Base-by-base conservation (phyloP, 2,113 vertebrate genomes). In the Notarius lentiginosus region DNA sequence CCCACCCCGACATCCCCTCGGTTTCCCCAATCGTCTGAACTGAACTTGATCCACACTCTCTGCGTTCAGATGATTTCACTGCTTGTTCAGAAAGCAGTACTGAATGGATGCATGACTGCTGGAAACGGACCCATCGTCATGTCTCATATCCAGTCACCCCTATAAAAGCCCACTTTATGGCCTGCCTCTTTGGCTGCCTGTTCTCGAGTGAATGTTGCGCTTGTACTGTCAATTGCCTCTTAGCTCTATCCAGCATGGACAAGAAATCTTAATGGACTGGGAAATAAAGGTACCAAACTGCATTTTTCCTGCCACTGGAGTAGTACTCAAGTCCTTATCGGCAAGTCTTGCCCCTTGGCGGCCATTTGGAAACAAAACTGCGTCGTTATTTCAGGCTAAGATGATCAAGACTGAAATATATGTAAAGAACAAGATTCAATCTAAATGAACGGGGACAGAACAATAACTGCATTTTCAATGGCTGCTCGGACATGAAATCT, bases 71-170 rank as follows among this genome's bases (percentile, higher is more conserved):
- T 84, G 77, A 82, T 84, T 89, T 72, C 41, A 56, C 79, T 83
- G 77, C 79, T 18, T 65, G 82, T 82, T 85, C 83, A 58, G 79
- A 82, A 87, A 85, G 83, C 83, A 63, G 85, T 51, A 53, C 84
- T 87, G 85, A 90, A 88, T 89, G 85, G 81, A 87, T 73, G 17
- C 86, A 90, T 88, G 87, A 87, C 68, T 76, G 83, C 87, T 77
- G 80, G 86, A 86, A 87, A 86, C 17, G 15, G 66, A 83, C 66
- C 61, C 7, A 72, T 61, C 75, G 47, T 75, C 61, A 53, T 18
- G 66, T 77, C 63, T 87, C 85, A 80, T 82, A 87, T 75, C 60
- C 51, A 83, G 77, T 82, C 72, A 84, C 77, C 83, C 63, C 68
- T 70, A 86, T 87, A 82, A 90, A 88, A 90, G 81, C 80, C 77